phyloP scores from a whole-genome alignment of 2,888 invertebrate genomes.

The Nematopogon swammerdamellus region DNA sequence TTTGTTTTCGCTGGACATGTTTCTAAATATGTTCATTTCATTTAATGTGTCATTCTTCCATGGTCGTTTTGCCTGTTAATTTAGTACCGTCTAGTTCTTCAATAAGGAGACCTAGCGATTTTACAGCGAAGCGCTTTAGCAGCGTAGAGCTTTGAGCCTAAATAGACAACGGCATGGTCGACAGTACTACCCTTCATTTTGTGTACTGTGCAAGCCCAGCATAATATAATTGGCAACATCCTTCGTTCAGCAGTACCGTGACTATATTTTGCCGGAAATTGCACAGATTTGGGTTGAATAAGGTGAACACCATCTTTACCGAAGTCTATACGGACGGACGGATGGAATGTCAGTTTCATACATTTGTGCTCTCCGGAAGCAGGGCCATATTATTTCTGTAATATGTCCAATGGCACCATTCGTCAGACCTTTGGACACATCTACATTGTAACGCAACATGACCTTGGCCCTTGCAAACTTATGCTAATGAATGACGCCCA shows the following conservation, averaged over 20 bases:
- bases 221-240: constrained; percentile 14
- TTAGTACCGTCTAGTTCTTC: constrained; percentile 15
- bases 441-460: constrained; percentile 14
- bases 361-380: constrained; percentile 10
- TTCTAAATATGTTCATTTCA: constrained; percentile 8
- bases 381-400: constrained; percentile 15
- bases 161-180: constrained; percentile 11
- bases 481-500: no score
- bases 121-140: constrained; percentile 11
- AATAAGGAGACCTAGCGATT: constrained; percentile 13
- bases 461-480: constrained; percentile 10
- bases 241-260: constrained; percentile 13
- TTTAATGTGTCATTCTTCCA: constrained; percentile 8
- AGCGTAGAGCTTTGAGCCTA: constrained; percentile 9
- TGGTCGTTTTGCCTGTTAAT: constrained; percentile 9
- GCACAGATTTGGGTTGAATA: constrained; percentile 12
- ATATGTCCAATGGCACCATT: constrained; percentile 15
- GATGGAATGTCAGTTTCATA: constrained; percentile 12
- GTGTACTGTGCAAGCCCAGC: constrained; percentile 15
- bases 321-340: constrained; percentile 11
- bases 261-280: constrained; percentile 14
- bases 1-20: neutral
- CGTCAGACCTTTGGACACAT: constrained; percentile 13
- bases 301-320: constrained; percentile 12
- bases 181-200: constrained; percentile 12